Conservation (phyloP, 2,888 invertebrate genomes). For the Eudemis profundana region DNA sequence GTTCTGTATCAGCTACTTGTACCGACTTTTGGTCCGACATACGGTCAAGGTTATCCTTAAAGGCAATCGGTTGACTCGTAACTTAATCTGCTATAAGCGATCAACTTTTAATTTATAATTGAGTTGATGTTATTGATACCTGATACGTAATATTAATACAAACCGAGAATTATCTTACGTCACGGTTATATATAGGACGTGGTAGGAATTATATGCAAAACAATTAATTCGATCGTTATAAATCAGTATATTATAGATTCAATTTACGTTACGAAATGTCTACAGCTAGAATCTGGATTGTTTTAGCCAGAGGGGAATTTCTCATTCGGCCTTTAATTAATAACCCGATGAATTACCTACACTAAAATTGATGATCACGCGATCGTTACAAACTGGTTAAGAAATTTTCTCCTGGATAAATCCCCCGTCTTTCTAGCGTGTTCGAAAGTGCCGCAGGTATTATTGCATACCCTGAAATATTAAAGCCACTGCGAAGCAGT, state of each 20-base stretch:
- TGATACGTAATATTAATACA: constrained; percentile 4
- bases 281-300: constrained; percentile 10
- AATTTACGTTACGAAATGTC: constrained; percentile 7
- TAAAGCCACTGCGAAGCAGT: neutral
- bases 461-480: neutral
- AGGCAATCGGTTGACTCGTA: constrained; percentile 18
- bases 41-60: constrained; percentile 69
- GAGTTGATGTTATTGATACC: constrained; percentile 19
- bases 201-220: constrained; percentile 15
- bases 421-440: constrained; percentile 14
- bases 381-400: constrained; percentile 23
- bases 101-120: constrained; percentile 24
- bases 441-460: neutral
- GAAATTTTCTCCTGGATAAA: constrained; percentile 17
- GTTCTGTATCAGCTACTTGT: constrained; percentile 63
- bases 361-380: constrained; percentile 26
- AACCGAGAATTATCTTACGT: constrained; percentile 23
- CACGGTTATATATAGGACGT: constrained; percentile 21
- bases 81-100: constrained; percentile 26
- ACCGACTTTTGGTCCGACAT: constrained; percentile 65
- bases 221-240: constrained; percentile 7
- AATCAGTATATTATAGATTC: constrained; percentile 4
- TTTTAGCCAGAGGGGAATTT: constrained; percentile 30
- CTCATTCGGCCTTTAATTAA: constrained; percentile 18
- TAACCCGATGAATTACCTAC: constrained; percentile 27